phyloP scores from a whole-genome alignment of 1,140 invertebrate genomes.

The Drosophila saltans region DNA sequence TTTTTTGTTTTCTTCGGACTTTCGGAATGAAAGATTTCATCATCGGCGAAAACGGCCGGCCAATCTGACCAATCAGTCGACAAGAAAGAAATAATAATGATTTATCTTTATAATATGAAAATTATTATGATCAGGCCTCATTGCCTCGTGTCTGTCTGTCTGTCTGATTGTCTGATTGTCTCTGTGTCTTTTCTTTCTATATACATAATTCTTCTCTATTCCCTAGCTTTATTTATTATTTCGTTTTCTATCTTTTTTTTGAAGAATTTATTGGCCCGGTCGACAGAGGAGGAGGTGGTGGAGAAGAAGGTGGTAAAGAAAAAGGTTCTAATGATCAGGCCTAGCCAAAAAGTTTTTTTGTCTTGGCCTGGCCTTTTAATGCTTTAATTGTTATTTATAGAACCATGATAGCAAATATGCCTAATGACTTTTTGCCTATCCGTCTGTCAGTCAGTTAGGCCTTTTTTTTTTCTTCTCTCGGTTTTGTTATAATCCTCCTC shows the following conservation, averaged over 20 bases:
- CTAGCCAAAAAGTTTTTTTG: conserved; percentile 18
- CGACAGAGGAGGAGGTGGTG: conserved; percentile 10
- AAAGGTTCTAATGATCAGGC: conserved; percentile 67
- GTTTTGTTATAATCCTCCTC: conserved; percentile 32
- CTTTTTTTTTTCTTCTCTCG: conserved; percentile 25
- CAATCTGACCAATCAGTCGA: conserved; percentile 12
- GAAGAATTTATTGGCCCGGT: conserved; percentile 76
- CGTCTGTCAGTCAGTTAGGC: conserved; percentile 40
- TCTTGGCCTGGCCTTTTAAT: conserved; percentile 46
- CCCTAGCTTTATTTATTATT: conserved; percentile 39
- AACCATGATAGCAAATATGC: conserved; percentile 73
- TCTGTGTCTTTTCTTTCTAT: conserved; percentile 24
- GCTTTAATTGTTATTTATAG: conserved; percentile 81
- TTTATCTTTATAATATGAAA: conserved; percentile 67
- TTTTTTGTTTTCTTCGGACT: conserved; percentile 15
- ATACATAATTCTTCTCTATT: conserved; percentile 10
- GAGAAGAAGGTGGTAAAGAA: neutral
- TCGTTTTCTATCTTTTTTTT: neutral
- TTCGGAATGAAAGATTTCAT: conserved; percentile 17
- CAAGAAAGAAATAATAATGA: conserved; percentile 62
- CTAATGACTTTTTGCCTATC: conserved; percentile 61
- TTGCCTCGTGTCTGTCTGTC: conserved; percentile 7
- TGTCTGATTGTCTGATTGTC: conserved; percentile 12
- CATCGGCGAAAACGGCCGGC: conserved; percentile 21
- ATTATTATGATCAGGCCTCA: conserved; percentile 40